Percentiles rank a stretch among this genome's conserved stretches.
These are phyloP conservation scores for Cremastobaeus sp. DNA, from an alignment of 2,888 invertebrate genomes.

Conservation along the genomic window DNA sequence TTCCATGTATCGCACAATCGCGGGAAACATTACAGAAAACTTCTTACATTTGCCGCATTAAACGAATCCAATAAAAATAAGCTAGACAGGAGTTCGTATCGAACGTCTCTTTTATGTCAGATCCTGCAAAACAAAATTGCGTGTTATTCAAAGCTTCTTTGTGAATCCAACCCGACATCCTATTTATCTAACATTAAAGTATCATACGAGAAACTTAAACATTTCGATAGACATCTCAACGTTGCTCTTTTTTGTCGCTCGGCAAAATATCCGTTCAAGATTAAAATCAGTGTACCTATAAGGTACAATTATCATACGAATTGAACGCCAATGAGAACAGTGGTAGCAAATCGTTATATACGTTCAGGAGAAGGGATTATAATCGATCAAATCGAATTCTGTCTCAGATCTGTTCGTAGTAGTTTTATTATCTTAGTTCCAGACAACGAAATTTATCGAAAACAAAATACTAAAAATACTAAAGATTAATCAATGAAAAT, in stretches of 20 bases:
- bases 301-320: slow-evolving; percentile 19
- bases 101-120: slow-evolving; percentile 20
- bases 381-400: no score
- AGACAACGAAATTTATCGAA: no score
- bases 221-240: slow-evolving; percentile 24
- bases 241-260: slow-evolving; percentile 21
- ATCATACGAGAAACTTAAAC: slow-evolving; percentile 26
- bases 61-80: slow-evolving; percentile 17
- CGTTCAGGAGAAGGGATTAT: no score
- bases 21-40: slow-evolving; percentile 7
- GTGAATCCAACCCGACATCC: slow-evolving; percentile 21
- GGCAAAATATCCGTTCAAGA: slow-evolving; percentile 14
- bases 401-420: no score
- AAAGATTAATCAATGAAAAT: no score
- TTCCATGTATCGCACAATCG: no score
- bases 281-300: slow-evolving; percentile 36
- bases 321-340: no score
- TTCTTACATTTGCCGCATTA: slow-evolving; percentile 10
- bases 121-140: slow-evolving; percentile 30
- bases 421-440: no score
- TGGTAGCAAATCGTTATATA: no score
- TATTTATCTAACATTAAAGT: slow-evolving; percentile 30
- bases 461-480: no score
- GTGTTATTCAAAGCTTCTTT: slow-evolving; percentile 28
- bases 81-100: slow-evolving; percentile 12